Evolutionary conservation across 2,113 vertebrate species (phyloP).

Genomic region (Malurus cyaneus): DNA sequence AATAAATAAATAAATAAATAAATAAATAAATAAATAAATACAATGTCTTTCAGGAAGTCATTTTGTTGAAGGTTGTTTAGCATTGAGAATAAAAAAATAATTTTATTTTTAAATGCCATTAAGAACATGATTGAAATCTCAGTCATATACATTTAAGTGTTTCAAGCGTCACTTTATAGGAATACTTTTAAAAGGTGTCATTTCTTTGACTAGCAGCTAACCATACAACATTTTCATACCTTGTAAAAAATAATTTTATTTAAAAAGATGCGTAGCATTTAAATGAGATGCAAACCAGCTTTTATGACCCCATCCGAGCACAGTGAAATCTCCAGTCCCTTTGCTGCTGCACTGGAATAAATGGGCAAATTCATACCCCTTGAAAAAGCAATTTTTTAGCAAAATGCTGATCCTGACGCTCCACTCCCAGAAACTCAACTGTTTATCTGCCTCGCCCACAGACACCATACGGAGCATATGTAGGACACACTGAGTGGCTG

Average conservation of each 20-base stretch:
- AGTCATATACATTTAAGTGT: neutral
- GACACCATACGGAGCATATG: constrained; percentile 33
- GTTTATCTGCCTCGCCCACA: constrained; percentile 36
- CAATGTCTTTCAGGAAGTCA: neutral
- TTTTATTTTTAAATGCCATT: neutral
- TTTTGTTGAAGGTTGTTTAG: neutral
- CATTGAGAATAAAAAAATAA: neutral
- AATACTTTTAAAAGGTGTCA: neutral
- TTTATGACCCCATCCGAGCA: neutral
- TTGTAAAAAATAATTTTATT: neutral
- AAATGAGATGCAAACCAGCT: neutral
- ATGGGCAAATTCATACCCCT: neutral
- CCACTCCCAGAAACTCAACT: neutral
- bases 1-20: neutral
- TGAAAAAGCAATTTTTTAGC: constrained; percentile 24
- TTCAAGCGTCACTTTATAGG: neutral
- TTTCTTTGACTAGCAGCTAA: neutral
- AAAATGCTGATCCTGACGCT: constrained; percentile 35
- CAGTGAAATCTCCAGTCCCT: neutral
- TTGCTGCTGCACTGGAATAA: constrained; percentile 5
- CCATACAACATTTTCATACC: neutral
- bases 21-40: neutral
- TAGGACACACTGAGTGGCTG: constrained; percentile 28
- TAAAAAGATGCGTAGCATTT: neutral
- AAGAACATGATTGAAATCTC: neutral